phyloP scores from a whole-genome alignment of 2,888 invertebrate species.

The Hipparchia semele region DNA sequence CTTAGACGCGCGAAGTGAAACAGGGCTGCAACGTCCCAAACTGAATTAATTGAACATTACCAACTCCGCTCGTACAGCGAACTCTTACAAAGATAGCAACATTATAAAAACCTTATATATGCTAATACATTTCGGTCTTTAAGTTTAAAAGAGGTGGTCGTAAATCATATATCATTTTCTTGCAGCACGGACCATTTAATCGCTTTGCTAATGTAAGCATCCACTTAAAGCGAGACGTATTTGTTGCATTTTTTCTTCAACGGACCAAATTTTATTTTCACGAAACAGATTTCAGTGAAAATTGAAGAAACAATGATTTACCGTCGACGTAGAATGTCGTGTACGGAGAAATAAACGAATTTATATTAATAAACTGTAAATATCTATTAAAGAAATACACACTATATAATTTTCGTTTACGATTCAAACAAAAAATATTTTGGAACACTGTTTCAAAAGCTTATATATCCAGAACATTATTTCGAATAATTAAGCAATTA shows the following conservation, averaged over 20 bases:
- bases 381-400: too few relatives aligned
- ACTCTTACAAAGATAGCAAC: slow-evolving; percentile 11
- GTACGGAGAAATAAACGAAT: too few relatives aligned
- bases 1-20: slow-evolving; percentile 38
- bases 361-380: too few relatives aligned
- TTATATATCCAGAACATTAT: too few relatives aligned
- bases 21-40: slow-evolving; percentile 33
- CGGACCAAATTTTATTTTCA: background rate
- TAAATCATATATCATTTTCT: slow-evolving; percentile 36
- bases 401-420: too few relatives aligned
- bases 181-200: slow-evolving; percentile 42
- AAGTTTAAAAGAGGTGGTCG: slow-evolving; percentile 52
- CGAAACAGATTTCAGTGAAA: background rate
- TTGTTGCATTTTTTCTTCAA: background rate
- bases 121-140: slow-evolving; percentile 34
- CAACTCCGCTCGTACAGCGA: slow-evolving; percentile 23
- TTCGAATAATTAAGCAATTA: too few relatives aligned
- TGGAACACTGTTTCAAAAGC: too few relatives aligned
- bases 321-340: too few relatives aligned
- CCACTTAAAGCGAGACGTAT: slow-evolving; percentile 6
- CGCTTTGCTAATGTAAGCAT: slow-evolving; percentile 13
- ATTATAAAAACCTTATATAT: slow-evolving; percentile 28
- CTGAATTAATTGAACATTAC: slow-evolving; percentile 38
- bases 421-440: too few relatives aligned
- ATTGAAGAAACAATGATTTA: too few relatives aligned